Percentiles rank a stretch among this genome's conserved stretches.
phyloP scores from a whole-genome alignment of 2,888 invertebrate genomes.

The Drosophila nr. perissopoda region DNA sequence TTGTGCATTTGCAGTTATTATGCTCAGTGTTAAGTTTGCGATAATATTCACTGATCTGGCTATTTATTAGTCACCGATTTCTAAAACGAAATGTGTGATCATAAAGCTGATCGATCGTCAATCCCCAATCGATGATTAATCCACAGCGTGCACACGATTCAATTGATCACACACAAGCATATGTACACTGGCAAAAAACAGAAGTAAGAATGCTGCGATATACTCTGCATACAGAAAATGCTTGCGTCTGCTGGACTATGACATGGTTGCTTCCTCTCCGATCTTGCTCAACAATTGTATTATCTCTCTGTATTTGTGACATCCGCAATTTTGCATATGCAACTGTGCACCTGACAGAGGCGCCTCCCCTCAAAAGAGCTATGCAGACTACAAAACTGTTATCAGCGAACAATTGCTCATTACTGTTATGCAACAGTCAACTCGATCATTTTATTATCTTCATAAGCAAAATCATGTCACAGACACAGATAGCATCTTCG shows the following conservation, averaged over 20 bases:
- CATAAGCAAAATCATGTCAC: neutral
- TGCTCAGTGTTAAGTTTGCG: neutral
- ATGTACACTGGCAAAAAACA: neutral
- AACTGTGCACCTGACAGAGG: constrained; percentile 6
- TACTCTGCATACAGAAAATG: neutral
- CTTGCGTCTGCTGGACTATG: neutral
- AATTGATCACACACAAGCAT: neutral
- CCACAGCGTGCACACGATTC: constrained; percentile 15
- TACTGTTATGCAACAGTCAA: constrained; percentile 20
- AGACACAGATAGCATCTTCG: neutral
- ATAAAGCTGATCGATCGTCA: constrained; percentile 6
- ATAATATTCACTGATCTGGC: neutral
- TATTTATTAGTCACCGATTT: neutral
- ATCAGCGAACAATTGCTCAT: neutral
- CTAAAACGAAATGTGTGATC: constrained; percentile 23
- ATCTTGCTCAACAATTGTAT: neutral
- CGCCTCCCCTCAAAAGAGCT: constrained; percentile 16
- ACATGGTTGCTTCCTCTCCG: neutral
- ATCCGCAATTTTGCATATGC: neutral
- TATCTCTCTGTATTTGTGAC: neutral
- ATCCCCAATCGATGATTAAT: constrained; percentile 13
- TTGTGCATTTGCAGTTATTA: constrained; percentile 9
- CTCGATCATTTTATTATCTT: constrained; percentile 4
- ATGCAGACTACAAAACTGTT: constrained; percentile 23
- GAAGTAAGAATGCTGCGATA: neutral